phyloP scores from a whole-genome alignment of 1,140 invertebrate genomes.

The Heterodera carotae region DNA sequence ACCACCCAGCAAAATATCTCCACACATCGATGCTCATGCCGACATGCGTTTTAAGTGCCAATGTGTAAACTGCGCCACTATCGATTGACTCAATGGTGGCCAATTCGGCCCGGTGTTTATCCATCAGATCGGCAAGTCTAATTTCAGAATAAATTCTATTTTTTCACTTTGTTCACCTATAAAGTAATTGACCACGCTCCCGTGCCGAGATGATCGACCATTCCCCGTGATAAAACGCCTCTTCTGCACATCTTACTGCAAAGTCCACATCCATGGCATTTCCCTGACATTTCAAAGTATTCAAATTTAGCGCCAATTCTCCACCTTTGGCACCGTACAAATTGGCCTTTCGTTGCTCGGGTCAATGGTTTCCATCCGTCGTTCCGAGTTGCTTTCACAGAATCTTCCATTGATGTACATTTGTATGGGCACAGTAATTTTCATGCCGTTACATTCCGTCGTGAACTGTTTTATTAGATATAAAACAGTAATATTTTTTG shows the following conservation, averaged over 20 bases:
- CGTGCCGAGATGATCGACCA: constrained; percentile 81
- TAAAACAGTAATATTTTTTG: not conserved
- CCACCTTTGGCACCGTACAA: constrained; percentile 74
- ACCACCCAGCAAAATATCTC: constrained; percentile 53
- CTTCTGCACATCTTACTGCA: constrained; percentile 72
- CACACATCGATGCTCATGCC: constrained; percentile 69
- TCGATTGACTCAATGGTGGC: constrained; percentile 82
- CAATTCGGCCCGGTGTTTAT: constrained; percentile 71
- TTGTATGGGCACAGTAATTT: constrained; percentile 41
- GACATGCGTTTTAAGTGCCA: constrained; percentile 73
- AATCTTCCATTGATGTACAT: constrained; percentile 88
- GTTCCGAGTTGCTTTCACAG: constrained; percentile 79
- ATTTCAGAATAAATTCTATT: not conserved
- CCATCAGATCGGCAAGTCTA: constrained; percentile 75
- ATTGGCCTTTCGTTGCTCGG: constrained; percentile 80
- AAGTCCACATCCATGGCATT: constrained; percentile 69
- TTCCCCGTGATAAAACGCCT: constrained; percentile 75
- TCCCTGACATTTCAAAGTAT: constrained; percentile 66
- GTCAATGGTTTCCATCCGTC: constrained; percentile 84
- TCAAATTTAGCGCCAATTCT: not conserved
- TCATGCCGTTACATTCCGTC: constrained; percentile 36
- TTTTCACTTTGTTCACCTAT: constrained; percentile 56
- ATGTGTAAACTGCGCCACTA: constrained; percentile 80
- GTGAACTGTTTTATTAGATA: constrained; percentile 33
- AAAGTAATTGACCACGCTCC: constrained; percentile 67